A percentile compares a stretch with the other conserved stretches of the same genome.
Evolutionary conservation across 2,888 invertebrate genomes (phyloP).

Genomic region (Siphonodentalium dalli): DNA sequence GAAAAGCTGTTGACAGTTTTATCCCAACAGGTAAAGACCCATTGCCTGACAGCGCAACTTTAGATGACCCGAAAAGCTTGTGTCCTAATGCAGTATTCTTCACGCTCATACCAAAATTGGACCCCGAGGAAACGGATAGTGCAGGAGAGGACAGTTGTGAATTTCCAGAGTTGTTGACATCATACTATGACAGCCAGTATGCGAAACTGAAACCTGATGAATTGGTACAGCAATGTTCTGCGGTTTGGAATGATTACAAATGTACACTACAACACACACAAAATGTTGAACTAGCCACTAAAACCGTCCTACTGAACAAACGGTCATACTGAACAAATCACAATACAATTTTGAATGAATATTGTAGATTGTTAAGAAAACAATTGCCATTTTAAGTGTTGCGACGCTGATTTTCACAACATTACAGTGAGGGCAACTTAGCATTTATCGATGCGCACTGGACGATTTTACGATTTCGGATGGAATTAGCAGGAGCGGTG

Average conservation of each 20-base stretch:
- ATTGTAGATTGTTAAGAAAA: too few species aligned
- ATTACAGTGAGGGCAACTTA: too few species aligned
- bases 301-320: too few species aligned
- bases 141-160: not conserved
- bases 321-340: too few species aligned
- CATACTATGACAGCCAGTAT: too few species aligned
- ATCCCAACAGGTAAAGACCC: constrained; percentile 3
- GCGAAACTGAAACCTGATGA: not conserved
- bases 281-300: not conserved
- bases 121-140: not conserved
- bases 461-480: too few species aligned
- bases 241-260: not conserved
- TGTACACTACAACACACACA: constrained; percentile 2
- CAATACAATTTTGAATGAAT: too few species aligned
- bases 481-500: too few species aligned
- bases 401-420: too few species aligned
- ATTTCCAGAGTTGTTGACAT: too few species aligned
- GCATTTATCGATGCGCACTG: too few species aligned
- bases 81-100: constrained; percentile 14
- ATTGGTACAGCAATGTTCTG: not conserved
- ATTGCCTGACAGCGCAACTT: not conserved
- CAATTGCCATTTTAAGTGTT: too few species aligned
- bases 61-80: not conserved
- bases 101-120: not conserved
- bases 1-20: not conserved